These are phyloP conservation scores for Drosophila rhopaloa DNA, from an alignment of 1,140 invertebrate species.

Conservation along the genomic window DNA sequence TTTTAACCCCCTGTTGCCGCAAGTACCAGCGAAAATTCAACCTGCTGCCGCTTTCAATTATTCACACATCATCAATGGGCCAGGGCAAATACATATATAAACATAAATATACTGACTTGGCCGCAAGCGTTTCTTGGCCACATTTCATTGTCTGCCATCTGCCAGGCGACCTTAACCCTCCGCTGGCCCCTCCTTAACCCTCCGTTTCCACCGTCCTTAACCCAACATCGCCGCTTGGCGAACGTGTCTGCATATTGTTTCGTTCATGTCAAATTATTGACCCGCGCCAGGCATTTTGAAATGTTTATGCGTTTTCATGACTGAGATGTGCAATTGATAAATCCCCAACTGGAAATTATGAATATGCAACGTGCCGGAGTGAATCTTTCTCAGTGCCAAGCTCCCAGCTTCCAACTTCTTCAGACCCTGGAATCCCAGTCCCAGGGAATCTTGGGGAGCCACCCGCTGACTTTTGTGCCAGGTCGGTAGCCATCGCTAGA, in stretches of 20 bases:
- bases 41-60: conserved; percentile 70
- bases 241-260: conserved; percentile 71
- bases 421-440: conserved; percentile 3
- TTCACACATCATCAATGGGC: conserved; percentile 69
- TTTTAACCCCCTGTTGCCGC: not conserved
- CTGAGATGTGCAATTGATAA: conserved; percentile 82
- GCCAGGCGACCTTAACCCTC: conserved; percentile 17
- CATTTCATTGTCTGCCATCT: conserved; percentile 17
- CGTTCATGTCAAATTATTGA: conserved; percentile 83
- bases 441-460: conserved; percentile 28
- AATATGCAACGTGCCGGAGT: conserved; percentile 66
- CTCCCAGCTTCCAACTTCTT: conserved; percentile 4
- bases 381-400: conserved; percentile 2
- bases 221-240: not conserved
- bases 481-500: conserved; percentile 59
- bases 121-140: conserved; percentile 2
- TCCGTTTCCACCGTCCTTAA: too few species aligned
- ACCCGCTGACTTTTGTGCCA: conserved; percentile 56
- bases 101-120: not conserved
- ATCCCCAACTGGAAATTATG: conserved; percentile 74
- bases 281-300: conserved; percentile 73
- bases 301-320: conserved; percentile 82
- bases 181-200: not conserved
- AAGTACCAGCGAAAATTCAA: conserved; percentile 2
- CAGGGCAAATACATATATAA: conserved; percentile 1